Conservation (phyloP, 2,113 vertebrate genomes). For the Nycticryphes semicollaris region DNA sequence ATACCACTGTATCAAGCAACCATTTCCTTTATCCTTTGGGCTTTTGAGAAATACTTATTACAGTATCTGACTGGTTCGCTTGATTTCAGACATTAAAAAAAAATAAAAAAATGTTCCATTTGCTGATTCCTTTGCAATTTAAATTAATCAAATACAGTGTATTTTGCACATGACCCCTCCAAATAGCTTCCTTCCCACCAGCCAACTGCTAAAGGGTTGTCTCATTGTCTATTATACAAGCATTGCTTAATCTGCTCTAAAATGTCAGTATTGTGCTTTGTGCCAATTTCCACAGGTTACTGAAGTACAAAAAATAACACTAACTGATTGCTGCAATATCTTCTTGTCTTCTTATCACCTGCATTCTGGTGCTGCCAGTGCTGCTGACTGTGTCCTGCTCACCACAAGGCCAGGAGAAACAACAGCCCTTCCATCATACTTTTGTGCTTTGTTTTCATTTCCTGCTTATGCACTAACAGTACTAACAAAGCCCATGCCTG, state of each 20-base stretch:
- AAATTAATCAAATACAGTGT: background rate
- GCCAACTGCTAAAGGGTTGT: background rate
- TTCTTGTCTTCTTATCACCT: background rate
- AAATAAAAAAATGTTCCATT: background rate
- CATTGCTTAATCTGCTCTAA: background rate
- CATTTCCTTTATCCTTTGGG: background rate
- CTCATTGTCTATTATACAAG: background rate
- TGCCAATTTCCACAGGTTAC: background rate
- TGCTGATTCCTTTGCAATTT: slow-evolving; percentile 17
- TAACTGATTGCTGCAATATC: background rate
- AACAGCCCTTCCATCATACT: background rate
- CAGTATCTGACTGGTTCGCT: background rate
- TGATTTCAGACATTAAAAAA: background rate
- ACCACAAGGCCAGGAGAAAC: background rate
- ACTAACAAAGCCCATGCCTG: fast-evolving
- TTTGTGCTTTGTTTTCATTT: background rate
- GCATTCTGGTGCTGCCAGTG: background rate
- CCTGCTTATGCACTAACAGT: background rate
- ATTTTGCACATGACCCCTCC: background rate
- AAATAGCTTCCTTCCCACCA: background rate
- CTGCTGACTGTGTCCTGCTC: fast-evolving
- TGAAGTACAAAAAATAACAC: background rate
- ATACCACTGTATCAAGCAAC: background rate
- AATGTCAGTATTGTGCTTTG: background rate
- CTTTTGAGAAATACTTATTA: slow-evolving; percentile 31